A percentile compares a stretch with the other conserved stretches of the same genome.
These are phyloP conservation scores for Theristus sp. DNA, from an alignment of 2,888 invertebrate genomes.

Conservation along the genomic window DNA sequence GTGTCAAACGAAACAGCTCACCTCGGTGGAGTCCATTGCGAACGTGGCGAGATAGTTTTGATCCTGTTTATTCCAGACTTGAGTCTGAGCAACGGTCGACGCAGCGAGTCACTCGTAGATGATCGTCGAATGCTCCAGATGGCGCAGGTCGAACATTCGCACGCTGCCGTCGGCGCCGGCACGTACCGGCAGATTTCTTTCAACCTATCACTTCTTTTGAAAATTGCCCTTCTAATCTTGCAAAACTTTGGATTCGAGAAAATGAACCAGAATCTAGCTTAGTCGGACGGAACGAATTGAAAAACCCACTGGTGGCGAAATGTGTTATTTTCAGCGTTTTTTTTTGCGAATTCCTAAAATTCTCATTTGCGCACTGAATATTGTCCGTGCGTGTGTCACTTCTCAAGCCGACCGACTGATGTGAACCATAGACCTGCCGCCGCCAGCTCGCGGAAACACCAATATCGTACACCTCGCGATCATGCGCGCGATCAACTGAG, in stretches of 20 bases:
- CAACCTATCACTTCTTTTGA: too few relatives aligned
- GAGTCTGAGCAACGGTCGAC: constrained; percentile 75
- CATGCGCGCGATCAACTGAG: constrained; percentile 94
- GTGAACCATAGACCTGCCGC: constrained; percentile 95
- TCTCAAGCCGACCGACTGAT: too few relatives aligned
- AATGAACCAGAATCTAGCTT: too few relatives aligned
- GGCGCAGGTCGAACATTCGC: constrained; percentile 88
- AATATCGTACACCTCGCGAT: constrained; percentile 98
- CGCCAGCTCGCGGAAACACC: constrained; percentile 92
- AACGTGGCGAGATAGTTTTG: constrained; percentile 96
- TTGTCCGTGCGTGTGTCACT: too few relatives aligned
- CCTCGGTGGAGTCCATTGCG: constrained; percentile 57
- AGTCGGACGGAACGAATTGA: too few relatives aligned
- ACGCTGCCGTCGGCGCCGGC: constrained; percentile 87
- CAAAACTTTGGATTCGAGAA: not conserved
- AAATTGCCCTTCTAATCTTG: too few relatives aligned
- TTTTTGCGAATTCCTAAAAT: too few relatives aligned
- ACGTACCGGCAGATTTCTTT: too few relatives aligned
- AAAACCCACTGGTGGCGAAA: too few relatives aligned
- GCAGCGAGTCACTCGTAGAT: constrained; percentile 94
- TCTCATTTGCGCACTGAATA: too few relatives aligned
- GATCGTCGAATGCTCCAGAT: constrained; percentile 96
- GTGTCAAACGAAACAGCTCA: not conserved
- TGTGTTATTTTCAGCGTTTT: too few relatives aligned
- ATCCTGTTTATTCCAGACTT: constrained; percentile 99